Conservation (phyloP, 2,797 vertebrate genomes). For the Eurystomus glaucurus region DNA sequence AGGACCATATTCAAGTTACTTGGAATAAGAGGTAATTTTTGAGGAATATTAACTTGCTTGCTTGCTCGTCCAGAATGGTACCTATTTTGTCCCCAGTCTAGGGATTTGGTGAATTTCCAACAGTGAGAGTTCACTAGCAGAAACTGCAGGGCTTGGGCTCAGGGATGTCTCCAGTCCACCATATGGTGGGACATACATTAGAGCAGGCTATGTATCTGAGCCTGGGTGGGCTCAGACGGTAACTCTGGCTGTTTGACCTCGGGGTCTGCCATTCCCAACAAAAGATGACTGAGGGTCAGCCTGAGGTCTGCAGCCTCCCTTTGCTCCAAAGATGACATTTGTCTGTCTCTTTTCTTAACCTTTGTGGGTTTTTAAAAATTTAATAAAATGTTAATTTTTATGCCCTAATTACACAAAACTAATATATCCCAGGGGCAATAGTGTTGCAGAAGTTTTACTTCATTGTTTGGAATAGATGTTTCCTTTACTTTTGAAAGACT, state of each 20-base stretch:
- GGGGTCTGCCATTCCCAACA: constrained; percentile 48
- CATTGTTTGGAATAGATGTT: not conserved
- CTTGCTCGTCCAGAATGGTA: not conserved
- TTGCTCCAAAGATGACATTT: constrained; percentile 6
- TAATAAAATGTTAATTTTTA: constrained; percentile 49
- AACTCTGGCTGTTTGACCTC: constrained; percentile 53
- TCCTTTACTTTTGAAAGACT: not conserved
- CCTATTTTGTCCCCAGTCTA: rapidly evolving
- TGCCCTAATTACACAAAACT: not conserved
- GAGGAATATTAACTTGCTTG: not conserved
- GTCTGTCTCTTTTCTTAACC: constrained; percentile 60
- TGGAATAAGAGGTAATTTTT: not conserved
- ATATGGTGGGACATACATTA: not conserved
- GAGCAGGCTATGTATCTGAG: not conserved
- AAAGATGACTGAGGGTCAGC: constrained; percentile 50
- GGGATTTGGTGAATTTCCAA: not conserved
- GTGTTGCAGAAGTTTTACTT: not conserved
- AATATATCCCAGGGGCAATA: not conserved
- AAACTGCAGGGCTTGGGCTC: rapidly evolving
- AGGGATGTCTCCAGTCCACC: not conserved
- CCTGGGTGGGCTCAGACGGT: constrained; percentile 63
- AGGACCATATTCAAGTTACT: not conserved
- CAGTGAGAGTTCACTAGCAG: not conserved
- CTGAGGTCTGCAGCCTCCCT: constrained; percentile 35
- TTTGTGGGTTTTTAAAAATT: constrained; percentile 47